Percentiles rank a stretch among this genome's conserved stretches.
Conservation (phyloP, 2,888 invertebrate species). For the Cryptophagus acutangulus region DNA sequence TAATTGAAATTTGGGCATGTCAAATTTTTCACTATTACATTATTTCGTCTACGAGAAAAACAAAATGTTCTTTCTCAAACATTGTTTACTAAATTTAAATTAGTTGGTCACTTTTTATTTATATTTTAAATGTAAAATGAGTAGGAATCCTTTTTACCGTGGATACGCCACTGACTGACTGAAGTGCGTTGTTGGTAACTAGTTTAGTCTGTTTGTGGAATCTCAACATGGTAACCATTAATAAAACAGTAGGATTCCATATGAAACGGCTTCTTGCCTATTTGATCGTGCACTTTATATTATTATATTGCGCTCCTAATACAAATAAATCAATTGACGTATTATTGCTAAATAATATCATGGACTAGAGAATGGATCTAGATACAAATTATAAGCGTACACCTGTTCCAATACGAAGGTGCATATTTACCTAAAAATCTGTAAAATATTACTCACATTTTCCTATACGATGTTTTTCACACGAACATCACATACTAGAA, state of each 20-base stretch:
- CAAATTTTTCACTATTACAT: no score
- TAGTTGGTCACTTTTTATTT: no score
- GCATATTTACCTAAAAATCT: conserved; percentile 20
- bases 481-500: no score
- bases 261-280: conserved; percentile 40
- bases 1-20: no score
- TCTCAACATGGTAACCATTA: conserved; percentile 41
- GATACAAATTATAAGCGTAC: conserved; percentile 32
- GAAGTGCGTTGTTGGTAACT: conserved; percentile 28
- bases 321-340: conserved; percentile 39
- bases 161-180: conserved; percentile 20
- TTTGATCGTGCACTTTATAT: conserved; percentile 40
- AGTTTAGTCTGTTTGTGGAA: conserved; percentile 41
- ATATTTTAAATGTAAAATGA: no score
- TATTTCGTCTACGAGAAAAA: no score
- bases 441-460: conserved; percentile 19
- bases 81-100: no score
- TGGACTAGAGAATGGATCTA: conserved; percentile 31
- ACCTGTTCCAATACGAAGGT: conserved; percentile 27
- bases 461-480: no score
- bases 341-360: conserved; percentile 39
- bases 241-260: conserved; percentile 45
- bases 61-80: no score
- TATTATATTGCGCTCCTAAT: conserved; percentile 31
- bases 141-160: no score